phyloP scores from a whole-genome alignment of 2,888 invertebrate species.

The Acanthoscelides obtectus region DNA sequence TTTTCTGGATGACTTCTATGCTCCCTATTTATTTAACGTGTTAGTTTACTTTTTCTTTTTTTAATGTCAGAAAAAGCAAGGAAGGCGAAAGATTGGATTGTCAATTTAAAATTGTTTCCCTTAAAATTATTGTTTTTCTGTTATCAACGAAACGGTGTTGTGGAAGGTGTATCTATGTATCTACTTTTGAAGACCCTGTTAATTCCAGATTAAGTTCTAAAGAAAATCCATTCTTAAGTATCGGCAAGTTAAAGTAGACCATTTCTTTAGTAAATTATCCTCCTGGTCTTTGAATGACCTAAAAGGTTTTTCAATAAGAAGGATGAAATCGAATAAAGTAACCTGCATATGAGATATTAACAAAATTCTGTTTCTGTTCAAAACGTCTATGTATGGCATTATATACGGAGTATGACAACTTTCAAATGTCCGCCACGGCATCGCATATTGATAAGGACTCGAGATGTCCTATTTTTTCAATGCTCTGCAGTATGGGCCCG shows the following conservation, averaged over 20 bases:
- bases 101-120: constrained; percentile 29
- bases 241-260: neutral
- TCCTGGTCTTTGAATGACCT: too few species aligned
- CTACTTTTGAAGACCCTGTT: constrained; percentile 8
- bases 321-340: too few species aligned
- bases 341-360: too few species aligned
- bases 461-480: too few species aligned
- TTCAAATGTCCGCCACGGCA: too few species aligned
- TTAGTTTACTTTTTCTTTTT: constrained; percentile 4
- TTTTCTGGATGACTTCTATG: neutral
- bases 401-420: too few species aligned
- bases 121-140: constrained; percentile 5
- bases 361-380: too few species aligned
- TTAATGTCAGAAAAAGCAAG: constrained; percentile 18
- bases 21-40: constrained; percentile 11
- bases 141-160: neutral
- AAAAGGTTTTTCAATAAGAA: too few species aligned
- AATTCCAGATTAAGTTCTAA: constrained; percentile 8
- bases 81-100: constrained; percentile 30
- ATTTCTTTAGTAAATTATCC: neutral
- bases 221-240: neutral
- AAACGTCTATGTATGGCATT: too few species aligned
- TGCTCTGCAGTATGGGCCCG: too few species aligned
- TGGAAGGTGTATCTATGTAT: neutral
- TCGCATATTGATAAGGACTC: too few species aligned